phyloP scores from a whole-genome alignment of 2,797 vertebrate genomes.

The Ispidina picta region DNA sequence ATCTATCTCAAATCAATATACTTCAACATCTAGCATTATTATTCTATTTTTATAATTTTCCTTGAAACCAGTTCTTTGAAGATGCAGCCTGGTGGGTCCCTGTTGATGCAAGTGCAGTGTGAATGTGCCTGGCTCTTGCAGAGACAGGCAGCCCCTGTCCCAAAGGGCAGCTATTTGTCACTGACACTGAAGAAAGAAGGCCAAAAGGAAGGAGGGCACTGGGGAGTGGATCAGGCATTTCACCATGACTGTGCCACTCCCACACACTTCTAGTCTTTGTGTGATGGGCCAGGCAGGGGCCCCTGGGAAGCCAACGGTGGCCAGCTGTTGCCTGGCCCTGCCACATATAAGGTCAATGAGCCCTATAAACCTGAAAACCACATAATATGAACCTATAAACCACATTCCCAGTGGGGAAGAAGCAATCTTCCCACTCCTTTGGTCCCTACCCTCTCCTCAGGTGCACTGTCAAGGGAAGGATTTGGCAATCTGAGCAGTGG shows the following conservation, averaged over 20 bases:
- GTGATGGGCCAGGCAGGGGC: accelerated
- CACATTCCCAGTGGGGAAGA: neutral
- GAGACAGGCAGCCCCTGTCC: neutral
- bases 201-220: neutral
- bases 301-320: accelerated
- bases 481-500: neutral
- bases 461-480: neutral
- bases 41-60: neutral
- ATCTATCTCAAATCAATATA: neutral
- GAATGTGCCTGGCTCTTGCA: neutral
- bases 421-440: neutral
- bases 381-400: too few relatives aligned
- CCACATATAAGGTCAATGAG: neutral
- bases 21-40: neutral
- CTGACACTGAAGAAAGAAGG: neutral
- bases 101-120: neutral
- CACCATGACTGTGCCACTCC: neutral
- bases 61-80: neutral
- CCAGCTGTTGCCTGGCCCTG: neutral
- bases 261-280: neutral
- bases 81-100: neutral
- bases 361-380: too few relatives aligned
- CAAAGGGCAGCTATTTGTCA: neutral
- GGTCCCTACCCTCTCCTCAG: neutral
- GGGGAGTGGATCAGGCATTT: accelerated